Evolutionary conservation across 1,140 invertebrate species (phyloP), one percentile per base, ranked within the genome.

Genomic region (Zaprionus camerounensis): DNA sequence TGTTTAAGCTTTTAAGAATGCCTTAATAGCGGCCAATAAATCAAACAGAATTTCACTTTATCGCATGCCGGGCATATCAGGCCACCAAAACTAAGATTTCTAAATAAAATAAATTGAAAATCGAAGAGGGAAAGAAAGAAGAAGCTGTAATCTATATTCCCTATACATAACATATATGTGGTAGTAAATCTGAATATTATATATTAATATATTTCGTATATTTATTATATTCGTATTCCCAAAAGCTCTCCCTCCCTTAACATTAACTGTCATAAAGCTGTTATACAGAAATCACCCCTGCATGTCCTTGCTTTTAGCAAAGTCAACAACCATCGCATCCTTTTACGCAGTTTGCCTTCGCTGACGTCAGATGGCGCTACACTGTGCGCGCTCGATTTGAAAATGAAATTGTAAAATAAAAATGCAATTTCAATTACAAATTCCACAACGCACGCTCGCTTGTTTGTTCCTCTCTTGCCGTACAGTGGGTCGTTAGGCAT

Each of bases 391-490:
- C 38, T n/a, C 17, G 12, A 58, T 49, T 49, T 58, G 2, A 51
- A 53, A 55, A 17, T 34, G 36, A 49, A 59, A 65, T 31, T 59
- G 12, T 65, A 61, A 53, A 55, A 38, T 65, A 65, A 53, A 55
- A 38, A 61, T 64, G 58, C 67, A 77, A 76, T 83, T 85, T 86
- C 82, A 82, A 85, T 86, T 85, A 79, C 71, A 73, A 82, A 86
- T 82, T 82, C 80, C 80, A 80, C 71, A 62, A 65, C 65, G 76
- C 71, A 76, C 81, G 74, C 63, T 78, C 58, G 79, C 44, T 65
- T 59, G 41, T 17, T 49, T 20, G 17, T 9, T 49, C 22, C 46
- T 20, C 46, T 20, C 46, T 20, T 1, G 17, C 46, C 20, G 9
- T 51, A 49, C 44, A 70, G 71, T 77, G 51, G 51, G 58, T 70